Percentiles rank a stretch among this genome's conserved stretches.
These are phyloP conservation scores for Elephas maximus DNA, from an alignment of 2,113 vertebrate genomes.

Conservation along the genomic window DNA sequence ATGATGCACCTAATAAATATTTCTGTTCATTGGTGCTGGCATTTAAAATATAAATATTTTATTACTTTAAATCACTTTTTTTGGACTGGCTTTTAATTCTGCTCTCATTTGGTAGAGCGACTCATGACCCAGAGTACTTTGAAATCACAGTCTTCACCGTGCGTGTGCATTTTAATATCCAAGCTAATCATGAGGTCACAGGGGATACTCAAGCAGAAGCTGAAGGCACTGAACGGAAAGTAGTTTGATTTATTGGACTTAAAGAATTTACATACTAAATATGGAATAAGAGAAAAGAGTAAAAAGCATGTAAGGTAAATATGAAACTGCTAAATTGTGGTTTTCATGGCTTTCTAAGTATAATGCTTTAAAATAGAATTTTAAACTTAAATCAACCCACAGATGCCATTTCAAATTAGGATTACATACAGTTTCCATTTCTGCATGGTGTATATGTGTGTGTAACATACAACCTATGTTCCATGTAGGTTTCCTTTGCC, in stretches of 20 bases:
- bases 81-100: slow-evolving; percentile 80
- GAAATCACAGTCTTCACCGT: slow-evolving; percentile 73
- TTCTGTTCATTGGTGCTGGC: slow-evolving; percentile 74
- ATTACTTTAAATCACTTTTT: slow-evolving; percentile 74
- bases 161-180: slow-evolving; percentile 81
- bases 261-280: slow-evolving; percentile 79
- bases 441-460: not conserved
- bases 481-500: not conserved
- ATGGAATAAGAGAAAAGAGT: slow-evolving; percentile 68
- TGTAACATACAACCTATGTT: not conserved
- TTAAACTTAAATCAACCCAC: slow-evolving; percentile 69
- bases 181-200: slow-evolving; percentile 83
- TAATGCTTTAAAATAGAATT: slow-evolving; percentile 67
- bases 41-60: slow-evolving; percentile 84
- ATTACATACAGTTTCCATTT: slow-evolving; percentile 48
- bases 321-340: slow-evolving; percentile 73
- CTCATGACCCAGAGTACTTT: slow-evolving; percentile 77
- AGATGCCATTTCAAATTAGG: slow-evolving; percentile 58
- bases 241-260: slow-evolving; percentile 70
- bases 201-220: slow-evolving; percentile 70
- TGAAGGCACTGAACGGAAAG: slow-evolving; percentile 76
- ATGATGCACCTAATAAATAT: slow-evolving; percentile 68
- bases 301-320: slow-evolving; percentile 63
- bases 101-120: slow-evolving; percentile 74
- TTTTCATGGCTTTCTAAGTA: slow-evolving; percentile 42